Evolutionary conservation across 2,113 vertebrate genomes (phyloP).

Genomic region (Pica pica): DNA sequence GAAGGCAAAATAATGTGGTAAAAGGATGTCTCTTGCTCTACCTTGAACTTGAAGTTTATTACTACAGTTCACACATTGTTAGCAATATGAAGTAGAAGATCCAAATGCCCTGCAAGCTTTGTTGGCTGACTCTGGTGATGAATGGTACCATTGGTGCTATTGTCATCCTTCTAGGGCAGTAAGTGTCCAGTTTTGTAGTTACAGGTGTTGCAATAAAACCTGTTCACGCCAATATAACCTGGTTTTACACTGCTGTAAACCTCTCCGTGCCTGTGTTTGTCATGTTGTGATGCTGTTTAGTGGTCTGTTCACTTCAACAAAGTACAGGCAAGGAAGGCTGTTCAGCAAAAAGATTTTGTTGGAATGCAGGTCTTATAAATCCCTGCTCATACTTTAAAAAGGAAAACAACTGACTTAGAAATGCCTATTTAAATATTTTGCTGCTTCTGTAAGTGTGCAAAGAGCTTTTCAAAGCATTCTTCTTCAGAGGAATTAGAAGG

Average conservation of each 20-base stretch:
- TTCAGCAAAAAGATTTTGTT: background rate
- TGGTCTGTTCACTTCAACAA: background rate
- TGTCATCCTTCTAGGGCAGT: rapidly evolving
- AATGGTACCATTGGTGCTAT: background rate
- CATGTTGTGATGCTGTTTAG: background rate
- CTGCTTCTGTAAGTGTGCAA: background rate
- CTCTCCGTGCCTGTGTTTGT: background rate
- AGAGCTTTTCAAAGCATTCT: background rate
- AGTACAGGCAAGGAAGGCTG: background rate
- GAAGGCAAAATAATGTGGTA: background rate
- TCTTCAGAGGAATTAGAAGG: background rate
- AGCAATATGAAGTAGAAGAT: background rate
- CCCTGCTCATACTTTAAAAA: background rate
- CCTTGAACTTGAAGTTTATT: background rate
- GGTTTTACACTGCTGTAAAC: background rate
- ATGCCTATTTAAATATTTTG: background rate
- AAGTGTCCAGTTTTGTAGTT: background rate
- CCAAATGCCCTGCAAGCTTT: background rate
- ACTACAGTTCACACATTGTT: background rate
- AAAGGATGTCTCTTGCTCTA: background rate
- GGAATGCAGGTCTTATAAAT: background rate
- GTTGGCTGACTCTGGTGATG: background rate
- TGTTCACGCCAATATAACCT: background rate
- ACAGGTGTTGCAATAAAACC: background rate
- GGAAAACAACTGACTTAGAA: background rate